These are phyloP conservation scores for Danio choprae DNA, from an alignment of 2,797 vertebrate species.

Conservation along the genomic window DNA sequence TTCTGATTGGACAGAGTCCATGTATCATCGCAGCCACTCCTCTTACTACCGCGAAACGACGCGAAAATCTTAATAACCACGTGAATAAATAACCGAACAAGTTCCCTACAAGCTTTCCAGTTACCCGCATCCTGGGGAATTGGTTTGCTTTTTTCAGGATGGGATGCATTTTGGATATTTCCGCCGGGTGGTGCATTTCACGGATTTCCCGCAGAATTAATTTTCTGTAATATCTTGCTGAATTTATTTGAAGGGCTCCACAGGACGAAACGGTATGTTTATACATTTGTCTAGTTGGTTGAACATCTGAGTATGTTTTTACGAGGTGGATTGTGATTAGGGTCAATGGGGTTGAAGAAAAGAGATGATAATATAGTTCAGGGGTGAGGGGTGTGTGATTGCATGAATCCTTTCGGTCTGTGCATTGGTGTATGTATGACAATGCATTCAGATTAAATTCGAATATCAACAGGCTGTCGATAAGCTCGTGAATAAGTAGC, in stretches of 20 bases:
- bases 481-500: conserved; percentile 1
- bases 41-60: conserved; percentile 29
- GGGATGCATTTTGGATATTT: conserved; percentile 32
- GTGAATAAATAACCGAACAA: conserved; percentile 38
- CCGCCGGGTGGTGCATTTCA: conserved; percentile 77
- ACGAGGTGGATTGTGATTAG: conserved; percentile 92
- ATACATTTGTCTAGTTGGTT: conserved; percentile 77
- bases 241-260: conserved; percentile 90
- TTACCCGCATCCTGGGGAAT: not conserved
- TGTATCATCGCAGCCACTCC: conserved; percentile 20
- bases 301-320: conserved; percentile 84
- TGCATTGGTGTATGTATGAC: not conserved
- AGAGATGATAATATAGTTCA: conserved; percentile 70
- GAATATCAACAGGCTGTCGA: conserved; percentile 16
- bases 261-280: conserved; percentile 73
- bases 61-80: conserved; percentile 31
- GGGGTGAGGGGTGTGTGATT: conserved; percentile 39
- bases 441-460: not conserved
- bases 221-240: conserved; percentile 97
- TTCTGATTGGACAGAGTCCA: conserved; percentile 41
- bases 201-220: conserved; percentile 83
- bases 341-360: conserved; percentile 87
- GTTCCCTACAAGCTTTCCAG: conserved; percentile 9
- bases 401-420: not conserved
- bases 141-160: not conserved